These are phyloP conservation scores for Huso huso DNA, from an alignment of 2,797 vertebrate species.

Conservation along the genomic window DNA sequence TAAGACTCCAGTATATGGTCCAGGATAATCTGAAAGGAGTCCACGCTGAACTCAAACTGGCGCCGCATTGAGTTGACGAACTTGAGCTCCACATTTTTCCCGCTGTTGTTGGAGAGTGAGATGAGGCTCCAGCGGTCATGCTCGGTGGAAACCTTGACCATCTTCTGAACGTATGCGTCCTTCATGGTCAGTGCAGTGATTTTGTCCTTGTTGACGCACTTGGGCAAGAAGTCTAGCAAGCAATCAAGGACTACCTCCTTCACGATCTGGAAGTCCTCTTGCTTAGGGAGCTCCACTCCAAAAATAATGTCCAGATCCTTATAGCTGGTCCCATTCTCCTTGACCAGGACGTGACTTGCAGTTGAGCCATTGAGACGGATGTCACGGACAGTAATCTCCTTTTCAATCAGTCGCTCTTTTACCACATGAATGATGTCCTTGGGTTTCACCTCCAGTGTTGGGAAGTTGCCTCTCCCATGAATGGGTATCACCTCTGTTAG, in stretches of 20 bases:
- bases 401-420: conserved; percentile 69
- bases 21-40: conserved; percentile 94
- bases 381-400: conserved; percentile 77
- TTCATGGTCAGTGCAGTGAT: conserved; percentile 88
- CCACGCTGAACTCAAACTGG: conserved; percentile 96
- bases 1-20: conserved; percentile 78
- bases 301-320: conserved; percentile 97
- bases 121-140: conserved; percentile 95
- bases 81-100: conserved; percentile 93
- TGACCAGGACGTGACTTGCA: conserved; percentile 86
- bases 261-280: conserved; percentile 84
- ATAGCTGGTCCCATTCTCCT: conserved; percentile 81
- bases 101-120: conserved; percentile 90
- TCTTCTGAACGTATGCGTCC: conserved; percentile 94
- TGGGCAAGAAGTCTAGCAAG: conserved; percentile 79
- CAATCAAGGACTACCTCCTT: conserved; percentile 86
- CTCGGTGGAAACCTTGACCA: conserved; percentile 89
- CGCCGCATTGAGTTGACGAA: conserved; percentile 80
- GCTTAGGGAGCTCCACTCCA: conserved; percentile 77
- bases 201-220: conserved; percentile 86
- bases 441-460: conserved; percentile 85
- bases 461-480: conserved; percentile 92
- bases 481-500: conserved; percentile 83
- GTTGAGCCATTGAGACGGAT: conserved; percentile 92
- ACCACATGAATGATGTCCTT: conserved; percentile 86